Conservation (phyloP, 2,888 invertebrate genomes). For the Hyppa rectilinea region DNA sequence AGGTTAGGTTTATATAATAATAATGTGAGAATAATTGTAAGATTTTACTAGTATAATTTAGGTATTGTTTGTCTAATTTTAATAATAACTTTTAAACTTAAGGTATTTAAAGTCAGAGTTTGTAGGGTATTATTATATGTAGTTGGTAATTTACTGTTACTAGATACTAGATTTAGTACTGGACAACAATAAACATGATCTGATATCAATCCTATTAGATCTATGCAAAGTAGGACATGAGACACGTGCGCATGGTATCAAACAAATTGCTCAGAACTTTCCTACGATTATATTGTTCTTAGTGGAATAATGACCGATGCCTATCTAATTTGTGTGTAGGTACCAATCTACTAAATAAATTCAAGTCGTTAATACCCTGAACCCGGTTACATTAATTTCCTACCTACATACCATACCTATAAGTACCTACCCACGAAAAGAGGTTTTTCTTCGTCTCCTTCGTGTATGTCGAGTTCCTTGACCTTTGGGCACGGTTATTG, state of each 20-base stretch:
- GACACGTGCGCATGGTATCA: conserved; percentile 41
- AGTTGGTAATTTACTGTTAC: too few species aligned
- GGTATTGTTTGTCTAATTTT: too few species aligned
- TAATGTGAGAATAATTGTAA: too few species aligned
- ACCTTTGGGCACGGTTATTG: conserved; percentile 19
- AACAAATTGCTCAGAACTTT: conserved; percentile 37
- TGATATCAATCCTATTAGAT: conserved; percentile 15
- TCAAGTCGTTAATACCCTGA: neutral
- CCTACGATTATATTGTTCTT: conserved; percentile 26
- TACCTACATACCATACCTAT: neutral
- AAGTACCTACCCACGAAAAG: conserved; percentile 1
- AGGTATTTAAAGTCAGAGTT: too few species aligned
- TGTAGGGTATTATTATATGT: too few species aligned
- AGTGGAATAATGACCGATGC: conserved; percentile 48
- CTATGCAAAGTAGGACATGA: conserved; percentile 39
- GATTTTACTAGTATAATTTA: too few species aligned
- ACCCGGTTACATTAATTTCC: conserved; percentile 9
- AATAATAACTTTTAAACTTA: too few species aligned
- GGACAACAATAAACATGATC: conserved; percentile 17
- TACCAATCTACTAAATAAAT: conserved; percentile 1
- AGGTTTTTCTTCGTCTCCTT: conserved; percentile 5
- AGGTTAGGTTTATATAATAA: too few species aligned
- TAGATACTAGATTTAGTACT: neutral
- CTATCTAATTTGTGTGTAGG: neutral
- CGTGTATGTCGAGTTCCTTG: conserved; percentile 30